Percentiles rank a stretch among this genome's conserved stretches.
These are phyloP conservation scores for Scelioninae gen. 2 DNA, from an alignment of 2,888 invertebrate genomes.

Conservation along the genomic window DNA sequence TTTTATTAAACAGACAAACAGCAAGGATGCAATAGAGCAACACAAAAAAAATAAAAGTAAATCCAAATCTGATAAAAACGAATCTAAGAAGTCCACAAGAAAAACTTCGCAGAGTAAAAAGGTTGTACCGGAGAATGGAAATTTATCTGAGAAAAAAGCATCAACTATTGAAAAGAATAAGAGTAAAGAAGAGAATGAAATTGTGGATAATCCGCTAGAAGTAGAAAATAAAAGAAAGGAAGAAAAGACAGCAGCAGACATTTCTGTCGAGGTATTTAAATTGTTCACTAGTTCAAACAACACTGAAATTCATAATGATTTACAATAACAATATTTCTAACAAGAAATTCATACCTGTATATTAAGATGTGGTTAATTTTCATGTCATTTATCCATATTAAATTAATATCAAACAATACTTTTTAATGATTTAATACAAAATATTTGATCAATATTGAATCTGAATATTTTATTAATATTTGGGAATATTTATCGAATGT, in stretches of 20 bases:
- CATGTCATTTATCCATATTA: too few species aligned
- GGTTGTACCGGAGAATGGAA: conserved; percentile 18
- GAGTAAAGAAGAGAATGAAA: conserved; percentile 24
- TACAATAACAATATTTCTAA: too few species aligned
- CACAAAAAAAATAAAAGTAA: conserved; percentile 48
- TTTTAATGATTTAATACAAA: too few species aligned
- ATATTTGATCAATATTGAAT: too few species aligned
- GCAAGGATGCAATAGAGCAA: conserved; percentile 54
- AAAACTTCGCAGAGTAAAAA: conserved; percentile 27
- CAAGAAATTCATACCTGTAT: too few species aligned
- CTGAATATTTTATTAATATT: too few species aligned
- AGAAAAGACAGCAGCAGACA: conserved; percentile 6
- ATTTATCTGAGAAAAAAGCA: conserved; percentile 3
- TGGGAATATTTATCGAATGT: too few species aligned
- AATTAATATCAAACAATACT: too few species aligned
- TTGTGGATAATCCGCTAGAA: background rate
- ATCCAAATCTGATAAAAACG: conserved; percentile 41
- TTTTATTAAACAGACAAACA: conserved; percentile 38
- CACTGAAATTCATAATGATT: too few species aligned
- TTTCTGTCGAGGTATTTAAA: conserved; percentile 16
- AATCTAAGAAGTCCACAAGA: conserved; percentile 33
- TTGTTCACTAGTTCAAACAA: too few species aligned
- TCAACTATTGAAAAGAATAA: conserved; percentile 9
- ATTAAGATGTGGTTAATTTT: too few species aligned
- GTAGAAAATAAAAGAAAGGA: conserved; percentile 24